Conservation (phyloP, 2,113 vertebrate genomes). For the Aspiorhynchus laticeps region DNA sequence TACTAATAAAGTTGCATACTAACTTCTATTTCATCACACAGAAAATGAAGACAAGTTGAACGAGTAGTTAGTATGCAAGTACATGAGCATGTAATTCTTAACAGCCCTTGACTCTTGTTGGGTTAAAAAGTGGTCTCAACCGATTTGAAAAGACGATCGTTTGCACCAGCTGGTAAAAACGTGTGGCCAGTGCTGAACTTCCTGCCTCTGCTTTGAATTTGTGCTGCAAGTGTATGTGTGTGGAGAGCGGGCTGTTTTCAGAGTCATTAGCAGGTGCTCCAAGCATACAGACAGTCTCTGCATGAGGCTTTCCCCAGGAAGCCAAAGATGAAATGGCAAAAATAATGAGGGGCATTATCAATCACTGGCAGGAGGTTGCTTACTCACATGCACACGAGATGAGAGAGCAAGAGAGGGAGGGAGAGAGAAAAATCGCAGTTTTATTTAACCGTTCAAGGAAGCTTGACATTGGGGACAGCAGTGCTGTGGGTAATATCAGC, state of each 20-base stretch:
- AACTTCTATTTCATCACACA: neutral
- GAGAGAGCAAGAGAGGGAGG: neutral
- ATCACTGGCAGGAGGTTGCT: constrained; percentile 67
- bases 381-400: constrained; percentile 39
- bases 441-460: constrained; percentile 32
- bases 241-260: constrained; percentile 10
- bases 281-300: constrained; percentile 65
- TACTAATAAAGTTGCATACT: neutral
- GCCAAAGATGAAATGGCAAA: constrained; percentile 70
- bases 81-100: neutral
- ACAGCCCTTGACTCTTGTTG: constrained; percentile 14
- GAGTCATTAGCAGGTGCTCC: constrained; percentile 66
- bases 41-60: neutral
- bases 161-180: constrained; percentile 26
- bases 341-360: constrained; percentile 71
- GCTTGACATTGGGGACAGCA: constrained; percentile 16
- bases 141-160: constrained; percentile 21
- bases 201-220: constrained; percentile 22
- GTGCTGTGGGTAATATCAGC: constrained; percentile 14
- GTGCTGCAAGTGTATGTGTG: neutral
- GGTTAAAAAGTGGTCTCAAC: neutral
- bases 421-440: constrained; percentile 19
- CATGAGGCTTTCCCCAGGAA: constrained; percentile 66
- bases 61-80: neutral
- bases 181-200: constrained; percentile 17